Base-by-base conservation (phyloP, 2,797 vertebrate genomes). In the Gastrophryne carolinensis region DNA sequence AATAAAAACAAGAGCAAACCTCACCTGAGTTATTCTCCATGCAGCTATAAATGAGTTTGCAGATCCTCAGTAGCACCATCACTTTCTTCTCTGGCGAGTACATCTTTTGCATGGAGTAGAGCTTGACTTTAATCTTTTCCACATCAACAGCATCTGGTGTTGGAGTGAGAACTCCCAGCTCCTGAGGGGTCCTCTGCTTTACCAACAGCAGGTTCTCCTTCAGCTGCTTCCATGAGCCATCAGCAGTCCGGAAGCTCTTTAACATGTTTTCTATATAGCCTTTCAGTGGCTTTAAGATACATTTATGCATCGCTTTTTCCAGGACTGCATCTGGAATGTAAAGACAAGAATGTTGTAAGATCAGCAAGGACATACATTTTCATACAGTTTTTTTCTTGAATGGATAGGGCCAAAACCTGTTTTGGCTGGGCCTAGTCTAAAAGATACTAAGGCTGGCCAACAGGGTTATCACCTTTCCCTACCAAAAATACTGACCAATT, bases 291-390 rank as follows among this genome's bases (percentile, higher is more conserved):
- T 99, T 99, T 84, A 99, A 82, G 82, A 99, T 96, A 78, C 97
- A 98, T 82, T 98, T 99, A 83, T 99, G 96, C 95, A 99, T 98
- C 82, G 97, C 96, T 75, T 98, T 98, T 85, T 99, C 97, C 81
- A 99, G 84, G 44, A 99, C 95, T 66, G 90, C 90, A 88, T 98
- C 97, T 99, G 90, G 64, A 84, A 82, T 0, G 35, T 50, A 49
- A 81, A 84, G 79, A 1, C 50, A 82, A 79, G 21, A 23, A 35
- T 75, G 73, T 74, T 19, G 50, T 30, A n/a, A n/a, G n/a, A n/a
- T n/a, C n/a, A n/a, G n/a, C n/a, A n/a, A n/a, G n/a, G n/a, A n/a
- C n/a, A n/a, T n/a, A n/a, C n/a, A n/a, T n/a, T n/a, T n/a, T n/a
- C n/a, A n/a, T n/a, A n/a, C n/a, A n/a, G n/a, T n/a, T n/a, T n/a